Evolutionary conservation across 2,888 invertebrate genomes (phyloP).

Genomic region (Junonia oenone): DNA sequence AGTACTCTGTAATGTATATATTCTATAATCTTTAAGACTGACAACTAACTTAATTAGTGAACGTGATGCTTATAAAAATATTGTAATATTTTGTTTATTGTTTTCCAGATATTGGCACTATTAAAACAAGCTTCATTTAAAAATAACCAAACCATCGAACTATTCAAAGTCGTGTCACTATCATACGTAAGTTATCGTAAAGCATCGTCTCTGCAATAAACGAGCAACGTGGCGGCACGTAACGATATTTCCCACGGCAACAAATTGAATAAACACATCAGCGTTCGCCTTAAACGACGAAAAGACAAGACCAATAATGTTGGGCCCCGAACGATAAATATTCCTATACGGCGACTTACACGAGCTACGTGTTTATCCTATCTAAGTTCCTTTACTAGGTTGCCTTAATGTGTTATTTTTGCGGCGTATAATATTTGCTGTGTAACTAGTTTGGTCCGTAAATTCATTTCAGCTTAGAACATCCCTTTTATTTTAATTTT

Average conservation of each 20-base stretch:
- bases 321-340: constrained; percentile 61
- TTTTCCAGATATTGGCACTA: too few relatives aligned
- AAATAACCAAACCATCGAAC: not conserved
- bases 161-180: constrained; percentile 4
- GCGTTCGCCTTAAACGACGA: constrained; percentile 66
- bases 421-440: not conserved
- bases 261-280: constrained; percentile 78
- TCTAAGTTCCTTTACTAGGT: constrained; percentile 39
- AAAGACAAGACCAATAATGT: constrained; percentile 73
- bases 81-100: too few relatives aligned
- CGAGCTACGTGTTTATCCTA: constrained; percentile 54
- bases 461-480: too few relatives aligned
- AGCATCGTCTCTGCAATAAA: constrained; percentile 48
- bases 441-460: not conserved
- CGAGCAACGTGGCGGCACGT: constrained; percentile 49
- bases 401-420: constrained; percentile 13
- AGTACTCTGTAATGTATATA: too few relatives aligned
- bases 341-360: constrained; percentile 47
- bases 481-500: too few relatives aligned
- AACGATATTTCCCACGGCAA: constrained; percentile 66
- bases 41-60: not conserved
- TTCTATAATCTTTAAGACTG: too few relatives aligned
- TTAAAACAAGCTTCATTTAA: not conserved
- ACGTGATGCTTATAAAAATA: not conserved
- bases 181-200: constrained; percentile 30